phyloP scores from a whole-genome alignment of 2,797 vertebrate genomes.

The Alca torda region DNA sequence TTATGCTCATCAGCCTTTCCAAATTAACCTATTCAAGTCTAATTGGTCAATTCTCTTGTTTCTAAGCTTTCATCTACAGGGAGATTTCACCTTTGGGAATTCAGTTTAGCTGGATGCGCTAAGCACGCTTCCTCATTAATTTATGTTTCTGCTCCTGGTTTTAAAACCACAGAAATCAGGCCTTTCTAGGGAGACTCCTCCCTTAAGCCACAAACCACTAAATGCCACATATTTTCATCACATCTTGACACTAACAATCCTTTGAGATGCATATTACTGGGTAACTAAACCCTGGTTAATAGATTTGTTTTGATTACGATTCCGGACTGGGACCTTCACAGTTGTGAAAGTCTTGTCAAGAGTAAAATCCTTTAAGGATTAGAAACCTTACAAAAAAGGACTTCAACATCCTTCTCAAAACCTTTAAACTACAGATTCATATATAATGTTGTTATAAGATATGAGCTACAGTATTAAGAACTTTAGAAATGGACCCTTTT shows the following conservation, averaged over 20 bases:
- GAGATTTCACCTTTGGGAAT: slow-evolving; percentile 18
- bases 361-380: background rate
- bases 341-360: background rate
- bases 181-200: background rate
- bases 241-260: background rate
- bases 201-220: background rate
- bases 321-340: background rate
- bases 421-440: background rate
- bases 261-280: background rate
- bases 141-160: background rate
- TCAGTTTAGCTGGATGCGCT: background rate
- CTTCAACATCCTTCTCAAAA: background rate
- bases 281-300: background rate
- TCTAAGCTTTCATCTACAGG: background rate
- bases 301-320: background rate
- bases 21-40: slow-evolving; percentile 22
- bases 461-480: background rate
- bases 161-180: background rate
- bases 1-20: slow-evolving; percentile 5
- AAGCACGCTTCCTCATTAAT: background rate
- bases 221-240: background rate
- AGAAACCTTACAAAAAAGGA: background rate
- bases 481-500: background rate
- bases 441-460: background rate
- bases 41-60: slow-evolving; percentile 24